Evolutionary conservation across 2,888 invertebrate genomes (phyloP), one percentile per base, ranked within the genome.

Genomic region (Epirrhoe tristata): DNA sequence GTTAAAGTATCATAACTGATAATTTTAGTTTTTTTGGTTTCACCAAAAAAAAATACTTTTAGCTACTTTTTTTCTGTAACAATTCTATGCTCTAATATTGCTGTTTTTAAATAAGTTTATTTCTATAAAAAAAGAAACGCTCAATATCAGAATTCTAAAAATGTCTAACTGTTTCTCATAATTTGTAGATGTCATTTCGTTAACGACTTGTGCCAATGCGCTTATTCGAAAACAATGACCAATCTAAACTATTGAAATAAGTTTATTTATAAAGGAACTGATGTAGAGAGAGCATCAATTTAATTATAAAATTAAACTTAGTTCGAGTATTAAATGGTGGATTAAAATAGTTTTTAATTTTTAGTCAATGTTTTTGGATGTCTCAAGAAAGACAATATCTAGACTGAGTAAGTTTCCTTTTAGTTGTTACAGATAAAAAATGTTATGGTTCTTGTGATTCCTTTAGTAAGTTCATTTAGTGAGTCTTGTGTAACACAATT

Each of bases 391-490:
- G 91, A 91, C 91, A 89, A 90, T 90, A 88, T 86, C 78, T 91
- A 91, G 90, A 92, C 91, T 92, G 91, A 91, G 89, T 88, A 89
- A 89, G 89, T 89, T 90, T 82, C 83, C 81, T 85, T 81, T 79
- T 86, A 86, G 81, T 77, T 82, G 78, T 82, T 81, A 79, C 83
- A 80, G 74, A 75, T 77, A 74, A 71, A 36, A 74, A 72, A 73
- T 78, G 71, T 69, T 65, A 67, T 52, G 48, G 63, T 71, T 71
- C 81, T 81, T 85, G 87, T 86, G 82, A 85, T 87, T 83, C 83
- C 80, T 83, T 82, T 83, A 82, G 81, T 80, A 78, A 80, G 80
- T 84, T 86, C 79, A 81, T 79, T 77, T 81, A 81, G 83, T 78
- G 79, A 79, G 81, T 78, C 77, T 80, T 77, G 72, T 74, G 75